Percentiles rank a stretch among this genome's conserved stretches.
Conservation (phyloP, 2,888 invertebrate species). For the Myathropa florea region DNA sequence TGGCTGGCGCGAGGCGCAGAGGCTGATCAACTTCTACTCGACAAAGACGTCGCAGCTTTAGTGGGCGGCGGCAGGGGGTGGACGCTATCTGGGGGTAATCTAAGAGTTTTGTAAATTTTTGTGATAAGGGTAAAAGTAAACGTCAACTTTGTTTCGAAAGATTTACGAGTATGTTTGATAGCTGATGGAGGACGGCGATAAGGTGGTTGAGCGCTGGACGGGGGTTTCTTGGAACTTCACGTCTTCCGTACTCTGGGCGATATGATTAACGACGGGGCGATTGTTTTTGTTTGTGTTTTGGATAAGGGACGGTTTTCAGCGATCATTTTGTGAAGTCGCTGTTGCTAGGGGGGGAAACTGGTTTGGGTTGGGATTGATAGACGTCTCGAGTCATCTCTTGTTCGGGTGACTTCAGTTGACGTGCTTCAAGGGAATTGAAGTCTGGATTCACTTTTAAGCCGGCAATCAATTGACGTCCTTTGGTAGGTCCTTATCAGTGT, state of each 20-base stretch:
- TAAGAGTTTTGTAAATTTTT: neutral
- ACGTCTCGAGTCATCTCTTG: too few relatives aligned
- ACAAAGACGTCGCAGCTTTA: slow-evolving; percentile 73
- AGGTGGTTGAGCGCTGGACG: neutral
- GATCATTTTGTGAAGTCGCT: neutral
- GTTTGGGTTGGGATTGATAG: too few relatives aligned
- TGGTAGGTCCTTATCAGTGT: too few relatives aligned
- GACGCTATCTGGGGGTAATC: neutral
- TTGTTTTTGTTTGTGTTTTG: neutral
- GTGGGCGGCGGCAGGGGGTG: neutral
- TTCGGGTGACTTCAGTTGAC: too few relatives aligned
- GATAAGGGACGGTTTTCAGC: neutral
- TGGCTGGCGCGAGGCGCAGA: slow-evolving; percentile 87
- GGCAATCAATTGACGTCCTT: too few relatives aligned
- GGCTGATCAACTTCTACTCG: slow-evolving; percentile 81
- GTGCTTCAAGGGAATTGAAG: too few relatives aligned
- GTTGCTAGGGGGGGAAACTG: neutral
- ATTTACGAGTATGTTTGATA: neutral
- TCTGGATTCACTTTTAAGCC: too few relatives aligned
- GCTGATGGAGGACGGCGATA: neutral
- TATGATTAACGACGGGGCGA: neutral
- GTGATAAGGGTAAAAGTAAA: neutral
- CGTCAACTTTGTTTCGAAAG: neutral
- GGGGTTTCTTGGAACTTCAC: too few relatives aligned
- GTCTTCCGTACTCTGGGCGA: neutral